These are phyloP conservation scores for Bujurquina vittata DNA, from an alignment of 2,113 vertebrate species.

Conservation along the genomic window DNA sequence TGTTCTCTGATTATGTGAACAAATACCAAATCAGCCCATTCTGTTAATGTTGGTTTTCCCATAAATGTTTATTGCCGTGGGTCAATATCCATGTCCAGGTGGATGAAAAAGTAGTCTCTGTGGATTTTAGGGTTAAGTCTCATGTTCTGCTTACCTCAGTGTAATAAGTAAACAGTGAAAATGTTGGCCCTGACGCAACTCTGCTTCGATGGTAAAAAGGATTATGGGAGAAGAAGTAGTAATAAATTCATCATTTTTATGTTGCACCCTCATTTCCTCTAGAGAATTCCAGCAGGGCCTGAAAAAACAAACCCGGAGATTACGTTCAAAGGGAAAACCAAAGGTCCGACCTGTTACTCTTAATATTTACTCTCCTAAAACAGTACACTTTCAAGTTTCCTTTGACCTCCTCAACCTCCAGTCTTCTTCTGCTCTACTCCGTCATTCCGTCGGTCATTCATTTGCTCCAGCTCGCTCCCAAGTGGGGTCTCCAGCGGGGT, in stretches of 20 bases:
- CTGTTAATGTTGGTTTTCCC: conserved; percentile 37
- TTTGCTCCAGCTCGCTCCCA: conserved; percentile 35
- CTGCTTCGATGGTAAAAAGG: conserved; percentile 49
- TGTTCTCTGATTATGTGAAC: conserved; percentile 43
- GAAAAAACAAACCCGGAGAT: conserved; percentile 65
- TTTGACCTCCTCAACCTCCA: conserved; percentile 39
- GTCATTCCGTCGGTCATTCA: conserved; percentile 39
- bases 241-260: conserved; percentile 74
- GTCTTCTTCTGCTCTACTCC: conserved; percentile 28
- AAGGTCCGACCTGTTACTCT: conserved; percentile 62
- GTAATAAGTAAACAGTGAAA: conserved; percentile 62
- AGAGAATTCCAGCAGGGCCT: conserved; percentile 75
- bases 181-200: conserved; percentile 63
- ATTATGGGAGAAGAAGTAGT: conserved; percentile 57
- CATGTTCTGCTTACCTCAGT: conserved; percentile 55
- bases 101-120: conserved; percentile 52
- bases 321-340: conserved; percentile 63
- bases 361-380: conserved; percentile 78
- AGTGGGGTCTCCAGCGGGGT: not conserved
- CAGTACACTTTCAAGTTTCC: conserved; percentile 72
- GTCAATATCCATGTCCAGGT: conserved; percentile 69
- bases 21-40: conserved; percentile 52
- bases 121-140: conserved; percentile 56
- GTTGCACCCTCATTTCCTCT: conserved; percentile 74
- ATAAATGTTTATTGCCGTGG: conserved; percentile 48